Percentiles rank a stretch among this genome's conserved stretches.
phyloP scores from a whole-genome alignment of 2,888 invertebrate genomes.

The Itoplectis maculator region DNA sequence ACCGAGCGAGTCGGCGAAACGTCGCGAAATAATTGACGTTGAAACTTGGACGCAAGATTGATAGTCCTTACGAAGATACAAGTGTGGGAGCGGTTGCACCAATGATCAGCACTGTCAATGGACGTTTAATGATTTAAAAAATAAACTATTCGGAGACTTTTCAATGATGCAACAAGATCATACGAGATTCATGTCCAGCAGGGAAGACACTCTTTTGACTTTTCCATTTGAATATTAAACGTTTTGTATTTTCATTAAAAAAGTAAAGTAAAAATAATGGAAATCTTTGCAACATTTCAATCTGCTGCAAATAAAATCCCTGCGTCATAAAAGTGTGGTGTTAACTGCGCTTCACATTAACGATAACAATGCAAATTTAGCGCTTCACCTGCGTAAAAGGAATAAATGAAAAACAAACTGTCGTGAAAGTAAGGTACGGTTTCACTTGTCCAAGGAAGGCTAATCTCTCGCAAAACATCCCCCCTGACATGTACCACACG shows the following conservation, averaged over 20 bases:
- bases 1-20: background rate
- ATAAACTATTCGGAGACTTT: background rate
- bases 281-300: too few species aligned
- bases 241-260: background rate
- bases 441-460: background rate
- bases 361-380: too few species aligned
- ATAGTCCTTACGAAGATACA: background rate
- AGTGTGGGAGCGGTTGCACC: background rate
- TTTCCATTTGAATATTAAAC: background rate
- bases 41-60: background rate
- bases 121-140: background rate
- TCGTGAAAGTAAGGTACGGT: background rate
- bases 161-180: background rate
- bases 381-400: background rate
- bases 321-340: too few species aligned
- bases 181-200: conserved; percentile 7
- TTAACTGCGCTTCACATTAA: too few species aligned
- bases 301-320: too few species aligned
- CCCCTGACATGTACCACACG: conserved; percentile 10
- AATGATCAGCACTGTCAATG: background rate
- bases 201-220: background rate
- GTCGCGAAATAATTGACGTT: conserved; percentile 1
- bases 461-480: background rate
- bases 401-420: conserved; percentile 4
- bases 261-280: background rate